phyloP scores from a whole-genome alignment of 2,113 vertebrate species.

The Oryctolagus cuniculus region DNA sequence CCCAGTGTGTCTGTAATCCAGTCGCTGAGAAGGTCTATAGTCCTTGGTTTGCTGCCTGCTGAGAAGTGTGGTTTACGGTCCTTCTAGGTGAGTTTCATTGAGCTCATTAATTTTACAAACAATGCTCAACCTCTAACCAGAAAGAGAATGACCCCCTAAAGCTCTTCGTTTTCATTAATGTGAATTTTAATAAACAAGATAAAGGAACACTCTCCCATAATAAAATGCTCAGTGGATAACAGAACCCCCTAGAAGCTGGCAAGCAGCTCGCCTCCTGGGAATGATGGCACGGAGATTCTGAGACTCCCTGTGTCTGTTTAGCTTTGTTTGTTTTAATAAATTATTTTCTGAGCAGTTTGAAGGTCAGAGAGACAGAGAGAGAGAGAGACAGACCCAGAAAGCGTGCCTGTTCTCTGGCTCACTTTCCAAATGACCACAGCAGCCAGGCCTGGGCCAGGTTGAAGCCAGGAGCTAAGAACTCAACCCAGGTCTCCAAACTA shows the following conservation, averaged over 20 bases:
- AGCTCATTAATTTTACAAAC: conserved; percentile 60
- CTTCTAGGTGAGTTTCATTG: background rate
- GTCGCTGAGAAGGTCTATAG: background rate
- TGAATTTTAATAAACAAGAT: conserved; percentile 52
- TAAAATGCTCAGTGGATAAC: background rate
- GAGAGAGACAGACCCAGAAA: too few relatives aligned
- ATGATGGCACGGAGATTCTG: background rate
- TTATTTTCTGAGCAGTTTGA: too few relatives aligned
- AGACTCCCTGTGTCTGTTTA: background rate
- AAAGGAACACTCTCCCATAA: background rate
- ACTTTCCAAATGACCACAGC: too few relatives aligned
- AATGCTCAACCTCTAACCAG: conserved; percentile 1
- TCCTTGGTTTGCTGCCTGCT: background rate
- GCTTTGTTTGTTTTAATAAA: background rate
- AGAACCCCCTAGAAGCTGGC: background rate
- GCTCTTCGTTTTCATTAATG: background rate
- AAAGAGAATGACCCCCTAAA: background rate
- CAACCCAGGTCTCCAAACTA: too few relatives aligned
- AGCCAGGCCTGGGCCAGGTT: too few relatives aligned
- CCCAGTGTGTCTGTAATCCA: background rate
- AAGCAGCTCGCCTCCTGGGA: background rate
- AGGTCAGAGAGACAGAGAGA: too few relatives aligned
- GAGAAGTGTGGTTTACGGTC: background rate
- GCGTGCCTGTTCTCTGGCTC: too few relatives aligned
- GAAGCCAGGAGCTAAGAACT: too few relatives aligned